A percentile compares a stretch with the other conserved stretches of the same genome.
Conservation (phyloP, 2,113 vertebrate species). For the Lipotes vexillifer region DNA sequence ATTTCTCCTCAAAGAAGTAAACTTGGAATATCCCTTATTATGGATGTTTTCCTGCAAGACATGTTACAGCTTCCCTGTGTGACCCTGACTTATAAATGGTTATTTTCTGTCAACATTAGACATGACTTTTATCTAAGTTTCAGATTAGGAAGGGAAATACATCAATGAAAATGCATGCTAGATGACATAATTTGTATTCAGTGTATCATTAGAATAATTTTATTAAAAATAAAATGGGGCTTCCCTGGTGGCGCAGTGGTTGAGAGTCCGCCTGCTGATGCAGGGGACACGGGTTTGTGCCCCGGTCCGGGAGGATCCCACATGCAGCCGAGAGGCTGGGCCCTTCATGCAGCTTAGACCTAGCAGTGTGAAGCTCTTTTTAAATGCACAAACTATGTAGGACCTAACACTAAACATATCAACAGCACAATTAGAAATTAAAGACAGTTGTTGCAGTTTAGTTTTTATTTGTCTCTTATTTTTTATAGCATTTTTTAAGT, state of each 20-base stretch:
- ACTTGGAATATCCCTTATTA: constrained; percentile 25
- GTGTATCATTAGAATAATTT: background rate
- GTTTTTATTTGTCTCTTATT: background rate
- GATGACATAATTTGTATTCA: background rate
- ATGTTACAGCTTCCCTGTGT: background rate
- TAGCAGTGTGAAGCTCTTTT: background rate
- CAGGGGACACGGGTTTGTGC: too few species aligned
- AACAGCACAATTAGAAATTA: background rate
- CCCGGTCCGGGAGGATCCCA: too few species aligned
- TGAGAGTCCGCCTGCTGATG: too few species aligned
- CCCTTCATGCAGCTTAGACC: background rate
- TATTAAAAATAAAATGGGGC: background rate
- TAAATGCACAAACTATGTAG: background rate
- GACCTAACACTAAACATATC: background rate
- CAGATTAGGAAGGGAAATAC: constrained; percentile 4
- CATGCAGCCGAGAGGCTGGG: too few species aligned
- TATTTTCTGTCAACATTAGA: constrained; percentile 49
- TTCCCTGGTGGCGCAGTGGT: too few species aligned
- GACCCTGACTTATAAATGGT: constrained; percentile 18
- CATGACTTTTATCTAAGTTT: background rate
- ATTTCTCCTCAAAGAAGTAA: constrained; percentile 24
- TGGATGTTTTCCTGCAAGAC: constrained; percentile 24
- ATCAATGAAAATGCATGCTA: background rate
- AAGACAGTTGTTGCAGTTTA: background rate
- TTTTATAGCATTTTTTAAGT: background rate